Evolutionary conservation across 2,888 invertebrate species (phyloP).

Genomic region (Brachypalpus laphriformis): DNA sequence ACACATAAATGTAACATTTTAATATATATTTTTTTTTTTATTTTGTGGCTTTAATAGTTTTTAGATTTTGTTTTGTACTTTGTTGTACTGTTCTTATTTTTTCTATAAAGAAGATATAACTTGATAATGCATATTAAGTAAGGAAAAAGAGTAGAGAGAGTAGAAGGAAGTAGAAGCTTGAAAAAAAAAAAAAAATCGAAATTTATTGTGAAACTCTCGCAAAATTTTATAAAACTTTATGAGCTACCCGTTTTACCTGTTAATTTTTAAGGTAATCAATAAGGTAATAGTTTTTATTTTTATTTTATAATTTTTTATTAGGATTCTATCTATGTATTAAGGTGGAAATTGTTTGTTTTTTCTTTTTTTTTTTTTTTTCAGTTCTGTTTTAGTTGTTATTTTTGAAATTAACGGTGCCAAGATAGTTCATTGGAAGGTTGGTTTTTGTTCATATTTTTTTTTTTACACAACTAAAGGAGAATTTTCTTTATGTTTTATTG

Average conservation of each 20-base stretch:
- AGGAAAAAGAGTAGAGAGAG: not conserved
- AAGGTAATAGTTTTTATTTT: conserved; percentile 73
- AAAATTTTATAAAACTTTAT: conserved; percentile 61
- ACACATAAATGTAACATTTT: conserved; percentile 6
- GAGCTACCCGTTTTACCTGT: conserved; percentile 82
- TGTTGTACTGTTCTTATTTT: conserved; percentile 8
- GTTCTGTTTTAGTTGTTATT: not conserved
- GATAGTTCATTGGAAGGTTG: not conserved
- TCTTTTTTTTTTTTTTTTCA: not conserved
- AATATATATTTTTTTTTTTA: conserved; percentile 49
- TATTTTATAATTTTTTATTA: conserved; percentile 53
- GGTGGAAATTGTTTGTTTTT: conserved; percentile 25
- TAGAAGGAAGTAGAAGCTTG: conserved; percentile 18
- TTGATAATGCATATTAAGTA: not conserved
- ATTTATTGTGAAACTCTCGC: conserved; percentile 35
- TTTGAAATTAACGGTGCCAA: not conserved
- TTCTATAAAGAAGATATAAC: conserved; percentile 9
- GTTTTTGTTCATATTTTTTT: not conserved
- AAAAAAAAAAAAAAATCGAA: conserved; percentile 16
- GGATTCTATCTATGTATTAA: conserved; percentile 10
- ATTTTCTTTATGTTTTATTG: not conserved
- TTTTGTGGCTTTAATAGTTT: conserved; percentile 71
- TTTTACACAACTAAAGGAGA: no score
- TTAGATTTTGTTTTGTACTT: conserved; percentile 50
- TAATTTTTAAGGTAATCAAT: conserved; percentile 75